Percentiles rank a stretch among this genome's conserved stretches.
phyloP scores from a whole-genome alignment of 2,797 vertebrate genomes.

The Danio jaintianensis region DNA sequence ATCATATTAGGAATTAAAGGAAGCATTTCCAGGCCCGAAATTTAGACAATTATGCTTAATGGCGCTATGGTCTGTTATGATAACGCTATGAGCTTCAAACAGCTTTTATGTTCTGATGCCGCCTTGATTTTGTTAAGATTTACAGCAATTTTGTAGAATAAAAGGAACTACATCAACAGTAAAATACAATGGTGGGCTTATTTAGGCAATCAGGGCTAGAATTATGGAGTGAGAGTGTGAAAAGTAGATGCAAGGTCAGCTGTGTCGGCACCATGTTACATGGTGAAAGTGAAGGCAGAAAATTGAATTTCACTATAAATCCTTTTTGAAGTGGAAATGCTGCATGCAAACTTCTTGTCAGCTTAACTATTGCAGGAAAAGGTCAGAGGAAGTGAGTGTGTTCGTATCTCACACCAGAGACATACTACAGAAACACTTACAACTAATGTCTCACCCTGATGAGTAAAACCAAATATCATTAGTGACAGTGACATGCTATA shows the following conservation, averaged over 20 bases:
- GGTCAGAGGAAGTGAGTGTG: slow-evolving; percentile 18
- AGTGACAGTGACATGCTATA: neutral
- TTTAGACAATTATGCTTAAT: slow-evolving; percentile 28
- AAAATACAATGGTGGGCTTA: slow-evolving; percentile 16
- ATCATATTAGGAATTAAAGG: slow-evolving; percentile 48
- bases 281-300: slow-evolving; percentile 11
- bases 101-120: slow-evolving; percentile 12
- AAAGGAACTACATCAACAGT: slow-evolving; percentile 20
- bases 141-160: slow-evolving; percentile 14
- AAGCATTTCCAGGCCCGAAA: slow-evolving; percentile 35
- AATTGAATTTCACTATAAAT: slow-evolving; percentile 15
- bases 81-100: slow-evolving; percentile 44
- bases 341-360: slow-evolving; percentile 32
- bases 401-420: slow-evolving; percentile 18
- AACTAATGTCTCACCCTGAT: slow-evolving; percentile 20
- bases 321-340: slow-evolving; percentile 3
- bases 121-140: slow-evolving; percentile 28
- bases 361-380: slow-evolving; percentile 32
- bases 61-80: slow-evolving; percentile 32
- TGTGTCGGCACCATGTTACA: neutral
- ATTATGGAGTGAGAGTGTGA: neutral
- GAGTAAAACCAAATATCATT: slow-evolving; percentile 11
- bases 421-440: neutral
- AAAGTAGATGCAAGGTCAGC: slow-evolving; percentile 25
- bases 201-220: slow-evolving; percentile 18